A percentile compares a stretch with the other conserved stretches of the same genome.
Conservation (phyloP, 1,140 invertebrate species). For the Drosophila ficusphila region DNA sequence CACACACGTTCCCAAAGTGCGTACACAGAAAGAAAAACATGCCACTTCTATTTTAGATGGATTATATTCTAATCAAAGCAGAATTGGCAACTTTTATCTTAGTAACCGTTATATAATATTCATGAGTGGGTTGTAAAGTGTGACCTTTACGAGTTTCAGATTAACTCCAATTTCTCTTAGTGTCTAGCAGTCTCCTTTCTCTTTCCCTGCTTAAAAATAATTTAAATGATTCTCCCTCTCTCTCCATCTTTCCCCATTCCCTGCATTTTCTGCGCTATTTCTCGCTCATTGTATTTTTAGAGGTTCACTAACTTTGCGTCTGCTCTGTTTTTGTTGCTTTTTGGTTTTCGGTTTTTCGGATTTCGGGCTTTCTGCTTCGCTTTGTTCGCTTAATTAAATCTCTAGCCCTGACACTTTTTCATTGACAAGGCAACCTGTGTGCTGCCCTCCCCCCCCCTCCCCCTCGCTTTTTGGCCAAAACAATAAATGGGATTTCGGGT, state of each 20-base stretch:
- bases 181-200: conserved; percentile 30
- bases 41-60: too few species aligned
- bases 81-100: too few species aligned
- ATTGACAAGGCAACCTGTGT: conserved; percentile 73
- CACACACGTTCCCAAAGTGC: conserved; percentile 25
- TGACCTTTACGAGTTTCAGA: too few species aligned
- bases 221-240: conserved; percentile 19
- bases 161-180: not conserved
- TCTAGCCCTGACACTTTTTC: conserved; percentile 80
- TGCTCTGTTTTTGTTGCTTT: conserved; percentile 14
- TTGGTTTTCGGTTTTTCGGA: conserved; percentile 18
- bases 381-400: conserved; percentile 77
- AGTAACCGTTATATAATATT: too few species aligned
- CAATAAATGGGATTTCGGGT: conserved; percentile 74
- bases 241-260: conserved; percentile 8
- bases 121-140: too few species aligned
- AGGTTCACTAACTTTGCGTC: conserved; percentile 46
- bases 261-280: conserved; percentile 41
- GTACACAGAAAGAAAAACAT: conserved; percentile 16
- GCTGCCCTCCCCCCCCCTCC: conserved; percentile 7
- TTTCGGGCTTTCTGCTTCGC: conserved; percentile 31
- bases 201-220: conserved; percentile 18
- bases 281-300: conserved; percentile 49
- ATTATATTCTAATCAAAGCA: too few species aligned
- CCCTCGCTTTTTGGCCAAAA: conserved; percentile 36